phyloP scores from a whole-genome alignment of 2,113 vertebrate species.

The Bambusicola thoracicus region DNA sequence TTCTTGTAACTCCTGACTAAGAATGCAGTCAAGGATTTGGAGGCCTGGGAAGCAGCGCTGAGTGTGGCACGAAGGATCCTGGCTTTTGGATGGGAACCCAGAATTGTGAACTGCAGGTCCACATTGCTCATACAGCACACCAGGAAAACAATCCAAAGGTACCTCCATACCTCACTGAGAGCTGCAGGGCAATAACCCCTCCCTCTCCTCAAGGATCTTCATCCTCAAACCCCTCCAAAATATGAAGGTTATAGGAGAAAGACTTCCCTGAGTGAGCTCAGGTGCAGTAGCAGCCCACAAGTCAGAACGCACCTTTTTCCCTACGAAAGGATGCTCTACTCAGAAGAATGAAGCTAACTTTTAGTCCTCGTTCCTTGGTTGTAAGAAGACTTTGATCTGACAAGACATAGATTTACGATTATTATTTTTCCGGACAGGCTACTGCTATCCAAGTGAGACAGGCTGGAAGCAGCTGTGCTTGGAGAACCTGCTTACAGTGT shows the following conservation, averaged over 20 bases:
- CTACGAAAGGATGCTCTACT: not conserved
- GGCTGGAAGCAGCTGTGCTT: not conserved
- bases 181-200: not conserved
- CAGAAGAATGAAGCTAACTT: conserved; percentile 11
- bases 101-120: not conserved
- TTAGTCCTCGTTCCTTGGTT: not conserved
- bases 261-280: not conserved
- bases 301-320: not conserved
- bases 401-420: not conserved
- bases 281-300: not conserved
- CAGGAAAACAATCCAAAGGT: too few species aligned
- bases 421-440: not conserved
- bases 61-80: not conserved
- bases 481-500: not conserved
- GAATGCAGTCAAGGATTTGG: not conserved
- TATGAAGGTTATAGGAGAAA: not conserved
- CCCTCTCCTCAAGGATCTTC: not conserved
- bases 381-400: conserved; percentile 15
- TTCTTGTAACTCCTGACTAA: not conserved
- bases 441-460: not conserved
- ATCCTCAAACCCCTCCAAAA: not conserved
- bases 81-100: not conserved
- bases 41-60: not conserved
- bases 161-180: not conserved
- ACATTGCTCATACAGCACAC: accelerated